These are phyloP conservation scores for Psilopogon haemacephalus DNA, from an alignment of 2,113 vertebrate genomes.

Conservation along the genomic window DNA sequence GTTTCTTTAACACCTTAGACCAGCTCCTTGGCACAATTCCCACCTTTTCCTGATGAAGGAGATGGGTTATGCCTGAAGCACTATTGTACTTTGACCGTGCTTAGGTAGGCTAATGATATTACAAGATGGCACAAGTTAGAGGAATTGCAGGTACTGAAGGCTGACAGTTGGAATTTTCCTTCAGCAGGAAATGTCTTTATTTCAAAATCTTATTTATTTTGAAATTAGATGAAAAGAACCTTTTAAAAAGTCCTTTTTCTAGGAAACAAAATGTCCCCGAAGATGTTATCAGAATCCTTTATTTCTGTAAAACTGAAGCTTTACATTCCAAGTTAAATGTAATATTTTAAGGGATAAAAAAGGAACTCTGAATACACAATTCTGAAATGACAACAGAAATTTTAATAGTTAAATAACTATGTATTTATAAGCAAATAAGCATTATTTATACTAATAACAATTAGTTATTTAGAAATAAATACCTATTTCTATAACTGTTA, in stretches of 20 bases:
- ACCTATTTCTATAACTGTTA: too few relatives aligned
- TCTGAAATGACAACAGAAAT: not conserved
- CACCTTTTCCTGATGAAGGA: not conserved
- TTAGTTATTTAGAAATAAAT: too few relatives aligned
- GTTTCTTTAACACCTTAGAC: slow-evolving; percentile 26
- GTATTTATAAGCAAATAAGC: too few relatives aligned
- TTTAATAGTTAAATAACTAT: not conserved
- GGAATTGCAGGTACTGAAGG: not conserved
- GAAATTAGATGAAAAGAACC: slow-evolving; percentile 6
- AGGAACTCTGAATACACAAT: not conserved
- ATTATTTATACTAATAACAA: too few relatives aligned
- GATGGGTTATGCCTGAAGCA: slow-evolving; percentile 1
- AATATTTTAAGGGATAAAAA: not conserved
- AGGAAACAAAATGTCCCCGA: not conserved
- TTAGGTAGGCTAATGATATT: slow-evolving; percentile 20
- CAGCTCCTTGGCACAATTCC: slow-evolving; percentile 11
- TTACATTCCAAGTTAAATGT: not conserved
- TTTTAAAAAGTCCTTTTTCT: not conserved
- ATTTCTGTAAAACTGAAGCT: not conserved
- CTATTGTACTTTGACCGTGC: not conserved
- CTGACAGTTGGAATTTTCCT: slow-evolving; percentile 26
- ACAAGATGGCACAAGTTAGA: slow-evolving; percentile 43
- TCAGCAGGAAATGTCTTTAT: not conserved
- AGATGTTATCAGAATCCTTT: not conserved
- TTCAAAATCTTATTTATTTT: slow-evolving; percentile 16